Percentiles rank a stretch among this genome's conserved stretches.
Conservation (phyloP, 2,888 invertebrate genomes). For the Piscicola geometra region DNA sequence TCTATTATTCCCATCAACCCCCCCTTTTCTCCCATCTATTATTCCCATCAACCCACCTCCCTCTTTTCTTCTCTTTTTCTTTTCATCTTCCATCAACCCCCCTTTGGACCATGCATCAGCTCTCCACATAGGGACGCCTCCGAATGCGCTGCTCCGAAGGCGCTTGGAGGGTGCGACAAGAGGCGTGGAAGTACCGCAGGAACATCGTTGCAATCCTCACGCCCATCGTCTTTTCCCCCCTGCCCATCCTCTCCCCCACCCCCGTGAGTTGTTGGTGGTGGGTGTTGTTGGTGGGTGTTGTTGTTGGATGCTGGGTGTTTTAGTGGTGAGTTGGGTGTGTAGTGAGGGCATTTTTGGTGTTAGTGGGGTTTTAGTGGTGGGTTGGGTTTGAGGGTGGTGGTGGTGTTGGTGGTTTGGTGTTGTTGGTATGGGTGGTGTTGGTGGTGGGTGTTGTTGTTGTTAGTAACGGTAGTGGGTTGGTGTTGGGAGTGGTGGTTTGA, state of each 20-base stretch:
- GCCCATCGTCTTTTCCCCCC: constrained; percentile 33
- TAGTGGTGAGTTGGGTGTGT: neutral
- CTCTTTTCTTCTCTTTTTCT: no score
- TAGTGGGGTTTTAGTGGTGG: neutral
- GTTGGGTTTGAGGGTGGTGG: neutral
- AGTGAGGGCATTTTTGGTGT: neutral
- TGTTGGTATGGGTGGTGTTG: neutral
- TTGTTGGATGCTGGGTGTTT: neutral
- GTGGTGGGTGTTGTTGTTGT: neutral
- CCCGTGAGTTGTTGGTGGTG: constrained; percentile 31
- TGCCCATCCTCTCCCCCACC: constrained; percentile 28
- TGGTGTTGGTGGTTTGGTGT: neutral
- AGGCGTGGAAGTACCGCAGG: constrained; percentile 31
- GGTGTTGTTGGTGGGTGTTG: neutral
- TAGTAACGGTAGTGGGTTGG: neutral
- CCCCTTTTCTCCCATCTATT: no score
- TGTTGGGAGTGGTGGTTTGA: neutral
- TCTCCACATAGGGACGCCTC: no score
- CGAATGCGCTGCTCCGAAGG: neutral
- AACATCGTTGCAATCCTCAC: constrained; percentile 35
- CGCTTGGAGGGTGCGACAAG: neutral
- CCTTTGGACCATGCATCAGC: no score
- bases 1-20: no score
- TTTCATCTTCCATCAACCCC: no score
- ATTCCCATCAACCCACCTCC: no score